Evolutionary conservation across 2,888 invertebrate species (phyloP).

Genomic region (Halictus ligatus): DNA sequence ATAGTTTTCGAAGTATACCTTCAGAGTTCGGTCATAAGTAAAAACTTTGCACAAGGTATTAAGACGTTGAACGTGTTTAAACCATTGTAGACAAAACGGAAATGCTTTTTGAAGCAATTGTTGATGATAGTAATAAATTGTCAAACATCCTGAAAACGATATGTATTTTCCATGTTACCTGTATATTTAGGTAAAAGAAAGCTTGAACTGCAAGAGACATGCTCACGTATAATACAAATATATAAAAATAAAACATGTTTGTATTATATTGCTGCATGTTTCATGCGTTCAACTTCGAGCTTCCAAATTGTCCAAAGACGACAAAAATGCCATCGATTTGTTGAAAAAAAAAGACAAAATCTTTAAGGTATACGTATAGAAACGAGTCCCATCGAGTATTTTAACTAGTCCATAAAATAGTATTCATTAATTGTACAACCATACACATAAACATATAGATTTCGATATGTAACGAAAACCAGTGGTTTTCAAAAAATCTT

Average conservation of each 20-base stretch:
- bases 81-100: constrained; percentile 9
- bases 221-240: constrained; percentile 36
- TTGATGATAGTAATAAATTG: constrained; percentile 23
- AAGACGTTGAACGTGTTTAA: constrained; percentile 22
- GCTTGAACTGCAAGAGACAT: constrained; percentile 42
- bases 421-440: constrained; percentile 17
- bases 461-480: constrained; percentile 38
- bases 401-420: constrained; percentile 6
- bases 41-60: constrained; percentile 38
- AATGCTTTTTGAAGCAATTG: constrained; percentile 26
- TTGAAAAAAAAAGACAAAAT: constrained; percentile 11
- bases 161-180: constrained; percentile 18
- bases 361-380: neutral
- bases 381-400: constrained; percentile 8
- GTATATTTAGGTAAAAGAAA: constrained; percentile 8
- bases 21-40: neutral
- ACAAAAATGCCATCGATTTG: constrained; percentile 24
- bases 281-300: constrained; percentile 31
- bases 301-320: constrained; percentile 11
- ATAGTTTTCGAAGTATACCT: constrained; percentile 8
- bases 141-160: constrained; percentile 24
- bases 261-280: constrained; percentile 22
- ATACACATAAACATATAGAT: constrained; percentile 8
- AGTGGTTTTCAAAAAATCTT: constrained; percentile 35
- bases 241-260: constrained; percentile 39